Base-by-base conservation (phyloP, 1,140 invertebrate species). In the Asbolus verrucosus region DNA sequence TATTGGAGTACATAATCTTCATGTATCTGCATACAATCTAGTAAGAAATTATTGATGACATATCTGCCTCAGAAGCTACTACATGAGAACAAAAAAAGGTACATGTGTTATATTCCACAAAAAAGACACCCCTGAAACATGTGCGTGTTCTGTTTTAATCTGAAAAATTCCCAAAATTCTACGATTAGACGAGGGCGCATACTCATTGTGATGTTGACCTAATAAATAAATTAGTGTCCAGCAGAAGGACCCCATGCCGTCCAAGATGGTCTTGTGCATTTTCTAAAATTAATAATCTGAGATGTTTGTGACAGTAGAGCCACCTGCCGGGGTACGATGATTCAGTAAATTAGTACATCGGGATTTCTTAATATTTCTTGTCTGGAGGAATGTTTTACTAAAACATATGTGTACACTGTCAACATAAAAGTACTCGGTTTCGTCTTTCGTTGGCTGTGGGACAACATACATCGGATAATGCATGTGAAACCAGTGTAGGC, bases 311-410 rank as follows among this genome's bases (percentile, higher is more conserved):
- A 63, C 24, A 11, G 21, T 18, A 65, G 39, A 65, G 62, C 62
- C 62, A 65, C 62, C 62, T 65, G 62, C 62, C 62, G 62, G 15
- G 62, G 8, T 6, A 13, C 24, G 14, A 46, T 31, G 38, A 65
- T 65, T 65, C 38, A 46, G 16, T 43, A 65, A 65, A 65, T 65
- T 65, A 65, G 62, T 65, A 65, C 62, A 65, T 46, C 21, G 38
- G 27, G 39, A 65, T 65, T 65, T 65, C 62, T 65, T 65, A 65
- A 65, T 65, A 65, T 41, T 65, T 65, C 62, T 65, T 65, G 62
- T 65, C 62, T 31, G 6, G 3, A 27, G 39, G 62, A 65, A 65
- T 65, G 62, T 65, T 65, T 43, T 46, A 65, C 36, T 5, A 15
- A 6, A 27, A 21, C 39, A 27, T 30, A 65, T 61, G 54, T 43